Base-by-base conservation (phyloP, 2,797 vertebrate species). In the Parambassis ranga region DNA sequence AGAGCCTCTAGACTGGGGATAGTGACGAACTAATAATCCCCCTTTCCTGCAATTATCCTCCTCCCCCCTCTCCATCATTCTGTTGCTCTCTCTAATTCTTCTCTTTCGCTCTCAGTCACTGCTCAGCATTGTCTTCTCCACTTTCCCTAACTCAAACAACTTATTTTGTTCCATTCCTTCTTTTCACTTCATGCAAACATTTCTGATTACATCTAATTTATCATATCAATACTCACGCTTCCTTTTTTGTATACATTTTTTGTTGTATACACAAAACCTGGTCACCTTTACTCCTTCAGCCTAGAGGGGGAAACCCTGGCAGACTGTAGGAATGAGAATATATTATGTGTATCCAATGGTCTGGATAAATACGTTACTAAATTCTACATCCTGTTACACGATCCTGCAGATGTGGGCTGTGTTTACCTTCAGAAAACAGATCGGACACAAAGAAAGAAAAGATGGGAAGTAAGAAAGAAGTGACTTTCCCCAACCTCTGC, bases 21-120 rank as follows among this genome's bases (percentile, higher is more conserved):
- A 84, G 89, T 86, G 85, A 89, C 67, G 39, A 81, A 88, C 71
- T 86, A 90, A 90, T 90, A 87, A 90, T 87, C 82, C 82, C 65
- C 79, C 75, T 83, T 89, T 90, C 88, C 91, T 92, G 84, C 80
- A 87, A 90, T 90, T 91, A 88, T 59, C 68, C 68, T 28, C 61
- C 71, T 41, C 51, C 70, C 78, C 63, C 36, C 57, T 36, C 77
- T 48, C 64, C 15, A 43, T 68, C 79, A 59, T 30, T 60, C 57
- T 56, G n/a, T n/a, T n/a, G n/a, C 59, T 73, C 41, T 68, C 32
- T 72, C 47, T 35, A 53, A 69, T 77, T 85, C 46, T 63, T 68
- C 32, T 69, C 59, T 74, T 72, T 79, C 57, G 24, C 26, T 58
- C 60, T 84, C 64, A 71, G 68, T 86, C 81, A 81, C 75, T 38